Evolutionary conservation across 2,888 invertebrate species (phyloP).

Genomic region (Eupithecia insigniata): DNA sequence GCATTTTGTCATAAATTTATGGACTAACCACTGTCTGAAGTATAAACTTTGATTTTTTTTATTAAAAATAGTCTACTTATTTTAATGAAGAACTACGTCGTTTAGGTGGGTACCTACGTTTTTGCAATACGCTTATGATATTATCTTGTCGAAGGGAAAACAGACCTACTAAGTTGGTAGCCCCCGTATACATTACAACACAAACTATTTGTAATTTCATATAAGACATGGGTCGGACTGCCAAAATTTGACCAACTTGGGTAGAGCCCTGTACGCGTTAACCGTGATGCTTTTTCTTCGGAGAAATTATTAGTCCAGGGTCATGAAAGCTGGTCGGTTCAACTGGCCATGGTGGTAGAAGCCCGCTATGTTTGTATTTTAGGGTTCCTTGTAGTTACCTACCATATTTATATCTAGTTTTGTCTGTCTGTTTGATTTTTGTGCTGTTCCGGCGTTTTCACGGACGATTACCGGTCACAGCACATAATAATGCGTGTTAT

Average conservation of each 20-base stretch:
- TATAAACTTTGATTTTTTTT: no score
- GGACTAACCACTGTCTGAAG: no score
- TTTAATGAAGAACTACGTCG: no score
- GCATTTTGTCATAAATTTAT: no score
- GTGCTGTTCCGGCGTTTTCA: no score
- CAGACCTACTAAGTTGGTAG: not conserved
- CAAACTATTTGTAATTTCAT: conserved; percentile 49
- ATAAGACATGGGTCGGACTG: conserved; percentile 45
- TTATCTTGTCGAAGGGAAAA: not conserved
- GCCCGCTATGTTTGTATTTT: conserved; percentile 33
- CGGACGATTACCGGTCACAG: no score
- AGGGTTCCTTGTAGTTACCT: conserved; percentile 6
- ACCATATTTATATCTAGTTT: not conserved
- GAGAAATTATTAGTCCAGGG: conserved; percentile 41
- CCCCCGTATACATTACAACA: conserved; percentile 33
- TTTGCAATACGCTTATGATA: not conserved
- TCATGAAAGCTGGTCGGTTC: conserved; percentile 30
- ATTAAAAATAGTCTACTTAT: no score
- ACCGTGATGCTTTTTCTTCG: not conserved
- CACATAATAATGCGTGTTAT: no score
- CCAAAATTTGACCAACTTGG: conserved; percentile 44
- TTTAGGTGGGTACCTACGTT: not conserved
- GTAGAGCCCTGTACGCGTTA: conserved; percentile 31
- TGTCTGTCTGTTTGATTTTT: not conserved
- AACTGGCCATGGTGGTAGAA: conserved; percentile 31